phyloP scores from a whole-genome alignment of 2,797 vertebrate species.

The Falco berigora region DNA sequence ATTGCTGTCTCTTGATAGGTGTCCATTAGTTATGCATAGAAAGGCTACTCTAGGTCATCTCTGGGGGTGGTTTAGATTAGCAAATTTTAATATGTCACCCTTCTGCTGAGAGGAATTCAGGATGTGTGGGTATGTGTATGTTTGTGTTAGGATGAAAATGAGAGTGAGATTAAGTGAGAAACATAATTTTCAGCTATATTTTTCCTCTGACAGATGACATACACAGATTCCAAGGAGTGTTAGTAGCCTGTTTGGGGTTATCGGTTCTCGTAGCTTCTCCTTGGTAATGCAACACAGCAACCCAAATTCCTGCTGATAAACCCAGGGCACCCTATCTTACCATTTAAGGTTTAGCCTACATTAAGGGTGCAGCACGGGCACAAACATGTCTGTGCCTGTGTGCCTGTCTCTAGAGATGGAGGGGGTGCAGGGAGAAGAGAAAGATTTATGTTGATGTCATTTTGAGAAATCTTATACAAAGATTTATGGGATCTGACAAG shows the following conservation, averaged over 20 bases:
- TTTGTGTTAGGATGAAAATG: neutral
- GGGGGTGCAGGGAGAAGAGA: neutral
- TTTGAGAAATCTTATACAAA: neutral
- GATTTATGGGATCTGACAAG: neutral
- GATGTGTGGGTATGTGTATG: neutral
- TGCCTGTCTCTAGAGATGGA: neutral
- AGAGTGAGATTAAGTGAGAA: neutral
- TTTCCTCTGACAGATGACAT: neutral
- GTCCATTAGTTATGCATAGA: neutral
- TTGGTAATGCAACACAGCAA: neutral
- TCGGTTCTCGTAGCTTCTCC: neutral
- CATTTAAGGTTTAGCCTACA: neutral
- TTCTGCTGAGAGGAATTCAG: neutral
- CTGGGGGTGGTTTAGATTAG: neutral
- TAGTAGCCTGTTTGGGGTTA: neutral
- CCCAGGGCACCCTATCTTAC: neutral
- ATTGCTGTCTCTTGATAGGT: neutral
- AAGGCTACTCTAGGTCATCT: neutral
- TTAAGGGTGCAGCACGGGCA: neutral
- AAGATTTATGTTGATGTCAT: neutral
- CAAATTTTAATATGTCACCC: neutral
- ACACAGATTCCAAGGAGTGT: neutral
- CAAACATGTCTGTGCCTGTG: neutral
- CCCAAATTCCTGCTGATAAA: neutral
- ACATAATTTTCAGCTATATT: neutral